Evolutionary conservation across 2,113 vertebrate genomes (phyloP).

Genomic region (Orthonyx spaldingii): DNA sequence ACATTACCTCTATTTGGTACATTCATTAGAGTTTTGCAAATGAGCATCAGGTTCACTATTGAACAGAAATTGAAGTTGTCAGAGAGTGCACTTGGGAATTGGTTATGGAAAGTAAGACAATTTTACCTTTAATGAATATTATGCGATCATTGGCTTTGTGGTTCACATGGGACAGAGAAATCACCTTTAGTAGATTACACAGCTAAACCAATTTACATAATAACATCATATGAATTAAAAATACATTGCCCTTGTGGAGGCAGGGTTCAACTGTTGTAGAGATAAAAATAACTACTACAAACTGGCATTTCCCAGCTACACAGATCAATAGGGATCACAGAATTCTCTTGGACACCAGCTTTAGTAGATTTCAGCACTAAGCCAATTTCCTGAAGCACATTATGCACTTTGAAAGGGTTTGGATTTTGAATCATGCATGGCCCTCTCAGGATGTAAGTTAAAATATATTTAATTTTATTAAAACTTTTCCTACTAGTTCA

Average conservation of each 20-base stretch:
- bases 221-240: constrained; percentile 62
- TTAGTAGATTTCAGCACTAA: constrained; percentile 30
- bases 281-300: constrained; percentile 44
- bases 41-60: constrained; percentile 32
- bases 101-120: constrained; percentile 58
- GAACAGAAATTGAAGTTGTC: constrained; percentile 57
- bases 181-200: constrained; percentile 64
- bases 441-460: neutral
- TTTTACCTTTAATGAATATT: constrained; percentile 66
- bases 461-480: neutral
- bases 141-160: constrained; percentile 55
- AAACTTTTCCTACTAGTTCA: neutral
- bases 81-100: constrained; percentile 27
- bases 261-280: constrained; percentile 9
- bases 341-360: constrained; percentile 30
- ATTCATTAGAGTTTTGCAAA: constrained; percentile 44
- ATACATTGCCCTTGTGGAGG: constrained; percentile 50
- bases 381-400: constrained; percentile 22
- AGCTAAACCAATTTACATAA: constrained; percentile 67
- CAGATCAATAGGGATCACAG: constrained; percentile 23
- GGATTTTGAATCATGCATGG: neutral
- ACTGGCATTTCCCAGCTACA: neutral
- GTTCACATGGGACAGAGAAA: constrained; percentile 47
- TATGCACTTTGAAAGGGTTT: neutral
- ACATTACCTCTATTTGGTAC: neutral